Evolutionary conservation across 2,113 vertebrate genomes (phyloP).

Genomic region (Labeo catla): DNA sequence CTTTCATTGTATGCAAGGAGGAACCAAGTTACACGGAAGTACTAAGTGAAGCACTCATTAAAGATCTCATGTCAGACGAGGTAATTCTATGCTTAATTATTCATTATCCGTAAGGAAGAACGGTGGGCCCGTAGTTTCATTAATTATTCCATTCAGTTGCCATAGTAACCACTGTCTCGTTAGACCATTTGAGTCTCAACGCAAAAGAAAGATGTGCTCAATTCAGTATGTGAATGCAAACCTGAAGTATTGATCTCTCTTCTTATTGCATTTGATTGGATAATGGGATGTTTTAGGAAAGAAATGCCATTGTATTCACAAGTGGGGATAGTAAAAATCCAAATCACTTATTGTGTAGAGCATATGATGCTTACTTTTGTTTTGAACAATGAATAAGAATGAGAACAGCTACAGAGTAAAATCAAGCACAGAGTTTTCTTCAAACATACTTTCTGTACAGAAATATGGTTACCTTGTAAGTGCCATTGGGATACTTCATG

Average conservation of each 20-base stretch:
- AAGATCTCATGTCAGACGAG: conserved; percentile 4
- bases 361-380: not conserved
- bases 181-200: not conserved
- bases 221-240: conserved; percentile 13
- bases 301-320: not conserved
- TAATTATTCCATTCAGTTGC: conserved; percentile 11
- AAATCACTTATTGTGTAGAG: not conserved
- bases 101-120: conserved; percentile 22
- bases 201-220: conserved; percentile 3
- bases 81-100: conserved; percentile 11
- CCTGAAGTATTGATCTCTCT: conserved; percentile 1
- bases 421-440: not conserved
- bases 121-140: not conserved
- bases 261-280: not conserved
- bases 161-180: conserved; percentile 21
- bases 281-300: not conserved
- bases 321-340: not conserved
- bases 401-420: not conserved
- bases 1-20: not conserved
- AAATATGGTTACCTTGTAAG: conserved; percentile 87
- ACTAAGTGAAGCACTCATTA: conserved; percentile 2
- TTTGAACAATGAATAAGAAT: not conserved
- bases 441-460: not conserved
- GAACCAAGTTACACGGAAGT: not conserved
- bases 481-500: conserved; percentile 96